Base-by-base conservation (phyloP, 2,797 vertebrate species). In the Rhyacichthys aspro region DNA sequence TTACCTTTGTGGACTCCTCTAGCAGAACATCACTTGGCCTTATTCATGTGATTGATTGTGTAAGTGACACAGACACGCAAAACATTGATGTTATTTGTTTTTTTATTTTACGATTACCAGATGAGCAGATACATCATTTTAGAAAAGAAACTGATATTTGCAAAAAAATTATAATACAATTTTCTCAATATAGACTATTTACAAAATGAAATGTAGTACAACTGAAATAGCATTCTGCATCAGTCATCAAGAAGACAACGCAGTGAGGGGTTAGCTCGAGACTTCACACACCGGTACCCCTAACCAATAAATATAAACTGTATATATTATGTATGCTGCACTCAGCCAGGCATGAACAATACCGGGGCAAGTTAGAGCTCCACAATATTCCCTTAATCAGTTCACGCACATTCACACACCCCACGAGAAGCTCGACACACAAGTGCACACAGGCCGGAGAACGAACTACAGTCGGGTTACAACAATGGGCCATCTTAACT, bases 111-210 rank as follows among this genome's bases (percentile, higher is more conserved):
- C 90, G 73, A 88, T 88, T 90, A 93, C 90, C 83, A 93, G 88
- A 92, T 91, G 88, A 92, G 87, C 86, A 90, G 90, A 91, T 91
- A 92, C 90, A 92, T 91, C 81, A 88, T 93, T 92, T 90, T 89
- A 89, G 82, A 91, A 92, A 91, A 91, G 76, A 92, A 92, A 90
- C 74, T 84, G 81, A 85, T 88, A 88, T 91, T 89, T 91, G 71
- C 70, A 88, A 90, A 93, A 91, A 91, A 91, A 86, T 83, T 90
- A 92, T 90, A 88, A 90, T 92, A 90, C 88, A 91, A 90, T 90
- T 91, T 88, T 90, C 67, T 90, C 85, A 89, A 88, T 91, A 91
- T 90, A 90, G 89, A 90, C 84, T 92, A 91, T 93, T 77, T 92
- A 93, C 89, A 92, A 85, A 86, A 89, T 86, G 79, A 88, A 85